Evolutionary conservation across 2,888 invertebrate species (phyloP).

Genomic region (Tetramorium bicarinatum): DNA sequence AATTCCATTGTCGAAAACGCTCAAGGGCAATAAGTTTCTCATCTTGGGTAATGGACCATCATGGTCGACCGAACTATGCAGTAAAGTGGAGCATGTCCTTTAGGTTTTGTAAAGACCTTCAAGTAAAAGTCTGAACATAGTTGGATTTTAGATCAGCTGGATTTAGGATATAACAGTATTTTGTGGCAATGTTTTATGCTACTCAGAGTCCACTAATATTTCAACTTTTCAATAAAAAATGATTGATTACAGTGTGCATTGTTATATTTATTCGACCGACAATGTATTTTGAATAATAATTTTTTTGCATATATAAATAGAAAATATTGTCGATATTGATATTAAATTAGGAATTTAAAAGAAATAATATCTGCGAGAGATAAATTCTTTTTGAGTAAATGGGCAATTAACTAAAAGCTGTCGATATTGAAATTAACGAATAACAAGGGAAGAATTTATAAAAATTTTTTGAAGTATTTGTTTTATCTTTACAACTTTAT

Average conservation of each 20-base stretch:
- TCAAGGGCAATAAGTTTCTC: constrained; percentile 32
- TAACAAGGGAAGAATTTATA: not conserved
- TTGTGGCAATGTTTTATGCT: not conserved
- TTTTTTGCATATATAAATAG: not conserved
- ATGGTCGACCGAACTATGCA: not conserved
- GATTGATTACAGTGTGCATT: not conserved
- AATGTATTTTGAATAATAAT: not conserved
- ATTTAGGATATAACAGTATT: not conserved
- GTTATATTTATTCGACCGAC: not conserved
- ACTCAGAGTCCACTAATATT: not conserved
- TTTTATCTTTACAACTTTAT: not conserved
- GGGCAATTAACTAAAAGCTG: no score
- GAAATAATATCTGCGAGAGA: not conserved
- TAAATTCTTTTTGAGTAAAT: not conserved
- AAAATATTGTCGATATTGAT: constrained; percentile 4
- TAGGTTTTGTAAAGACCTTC: not conserved
- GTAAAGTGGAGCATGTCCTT: constrained; percentile 1
- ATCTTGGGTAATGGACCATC: constrained; percentile 15
- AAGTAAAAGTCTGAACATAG: not conserved
- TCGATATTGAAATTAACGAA: no score
- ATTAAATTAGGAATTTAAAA: not conserved
- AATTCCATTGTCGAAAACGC: constrained; percentile 28
- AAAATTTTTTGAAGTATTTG: not conserved
- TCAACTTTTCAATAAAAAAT: constrained; percentile 2
- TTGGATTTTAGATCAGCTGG: not conserved